Evolutionary conservation across 1,140 invertebrate species (phyloP).

Genomic region (Trypoxylus dichotomus): DNA sequence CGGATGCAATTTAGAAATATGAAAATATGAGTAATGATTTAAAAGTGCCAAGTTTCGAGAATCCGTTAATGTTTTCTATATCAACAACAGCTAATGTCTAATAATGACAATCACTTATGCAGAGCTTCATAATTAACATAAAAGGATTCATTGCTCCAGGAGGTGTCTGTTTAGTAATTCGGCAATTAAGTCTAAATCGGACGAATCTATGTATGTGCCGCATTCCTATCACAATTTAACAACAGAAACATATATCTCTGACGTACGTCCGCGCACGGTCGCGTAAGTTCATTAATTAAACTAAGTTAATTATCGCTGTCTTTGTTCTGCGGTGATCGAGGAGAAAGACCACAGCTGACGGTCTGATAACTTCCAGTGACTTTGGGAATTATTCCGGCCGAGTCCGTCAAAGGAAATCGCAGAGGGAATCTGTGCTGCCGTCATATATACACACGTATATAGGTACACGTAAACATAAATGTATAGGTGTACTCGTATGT

Average conservation of each 20-base stretch:
- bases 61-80: too few species aligned
- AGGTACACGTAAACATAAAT: background rate
- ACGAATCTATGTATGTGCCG: background rate
- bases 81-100: too few species aligned
- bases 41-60: too few species aligned
- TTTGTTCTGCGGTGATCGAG: constrained; percentile 1
- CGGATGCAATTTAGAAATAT: too few species aligned
- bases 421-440: background rate
- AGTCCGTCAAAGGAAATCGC: background rate
- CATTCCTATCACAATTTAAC: background rate
- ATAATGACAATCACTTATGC: too few species aligned
- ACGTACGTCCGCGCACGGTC: background rate
- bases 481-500: background rate
- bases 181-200: background rate
- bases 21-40: too few species aligned
- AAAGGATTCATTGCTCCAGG: too few species aligned
- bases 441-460: background rate
- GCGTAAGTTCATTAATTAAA: background rate
- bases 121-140: too few species aligned
- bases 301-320: constrained; percentile 14
- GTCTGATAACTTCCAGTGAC: background rate
- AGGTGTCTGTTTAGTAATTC: background rate
- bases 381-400: background rate
- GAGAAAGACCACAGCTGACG: background rate
- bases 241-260: background rate